phyloP scores from a whole-genome alignment of 2,888 invertebrate species.

The Aquatica leii region DNA sequence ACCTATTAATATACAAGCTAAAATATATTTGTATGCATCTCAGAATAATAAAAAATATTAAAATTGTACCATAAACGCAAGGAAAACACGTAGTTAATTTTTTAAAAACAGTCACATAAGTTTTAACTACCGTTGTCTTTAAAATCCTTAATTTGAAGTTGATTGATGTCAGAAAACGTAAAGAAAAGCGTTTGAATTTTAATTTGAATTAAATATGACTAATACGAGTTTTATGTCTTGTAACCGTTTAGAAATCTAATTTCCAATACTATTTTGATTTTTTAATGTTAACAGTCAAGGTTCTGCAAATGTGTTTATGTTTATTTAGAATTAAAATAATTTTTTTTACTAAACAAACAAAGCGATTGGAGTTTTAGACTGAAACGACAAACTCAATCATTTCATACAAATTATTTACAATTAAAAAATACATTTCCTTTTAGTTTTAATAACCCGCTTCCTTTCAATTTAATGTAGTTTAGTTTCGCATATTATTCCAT shows the following conservation, averaged over 20 bases:
- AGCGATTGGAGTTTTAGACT: conserved; percentile 29
- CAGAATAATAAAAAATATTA: conserved; percentile 21
- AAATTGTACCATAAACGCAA: conserved; percentile 27
- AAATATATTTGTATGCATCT: conserved; percentile 25
- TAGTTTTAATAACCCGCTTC: conserved; percentile 30
- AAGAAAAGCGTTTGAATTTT: too few relatives aligned
- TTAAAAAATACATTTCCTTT: conserved; percentile 30
- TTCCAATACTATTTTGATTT: conserved; percentile 5
- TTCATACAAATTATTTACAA: conserved; percentile 25
- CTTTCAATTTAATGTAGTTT: conserved; percentile 12
- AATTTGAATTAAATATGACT: too few relatives aligned
- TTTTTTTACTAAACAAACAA: conserved; percentile 32
- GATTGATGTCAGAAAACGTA: too few relatives aligned
- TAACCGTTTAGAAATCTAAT: too few relatives aligned
- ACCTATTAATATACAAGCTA: conserved; percentile 33
- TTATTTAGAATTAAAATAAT: conserved; percentile 21
- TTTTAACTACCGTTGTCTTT: too few relatives aligned
- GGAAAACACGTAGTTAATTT: conserved; percentile 17
- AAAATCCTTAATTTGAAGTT: too few relatives aligned
- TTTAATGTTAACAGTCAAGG: conserved; percentile 27
- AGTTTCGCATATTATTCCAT: too few relatives aligned
- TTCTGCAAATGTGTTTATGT: conserved; percentile 24
- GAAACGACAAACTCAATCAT: conserved; percentile 29
- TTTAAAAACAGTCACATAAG: too few relatives aligned
- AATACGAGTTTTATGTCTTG: too few relatives aligned